phyloP scores from a whole-genome alignment of 2,888 invertebrate genomes.

The Trichopria drosophilae region DNA sequence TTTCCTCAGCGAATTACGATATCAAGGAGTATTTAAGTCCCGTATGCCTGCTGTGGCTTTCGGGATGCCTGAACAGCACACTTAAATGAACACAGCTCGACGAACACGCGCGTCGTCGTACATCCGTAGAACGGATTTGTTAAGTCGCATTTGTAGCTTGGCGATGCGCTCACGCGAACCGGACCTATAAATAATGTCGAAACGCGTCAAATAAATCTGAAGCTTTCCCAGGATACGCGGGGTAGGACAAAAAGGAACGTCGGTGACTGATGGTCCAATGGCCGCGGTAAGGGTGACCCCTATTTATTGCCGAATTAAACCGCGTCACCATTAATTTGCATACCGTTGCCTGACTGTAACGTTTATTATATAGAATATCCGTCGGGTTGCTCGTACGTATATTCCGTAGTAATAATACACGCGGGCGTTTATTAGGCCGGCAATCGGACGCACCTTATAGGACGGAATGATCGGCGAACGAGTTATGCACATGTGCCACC shows the following conservation, averaged over 20 bases:
- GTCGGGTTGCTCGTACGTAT: too few species aligned
- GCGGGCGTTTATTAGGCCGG: too few species aligned
- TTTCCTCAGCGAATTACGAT: constrained; percentile 28
- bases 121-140: constrained; percentile 37
- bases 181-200: constrained; percentile 58
- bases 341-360: constrained; percentile 47
- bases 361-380: too few species aligned
- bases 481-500: too few species aligned
- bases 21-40: constrained; percentile 30
- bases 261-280: constrained; percentile 54
- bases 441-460: too few species aligned
- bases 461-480: too few species aligned
- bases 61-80: too few species aligned
- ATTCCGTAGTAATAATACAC: too few species aligned
- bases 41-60: too few species aligned
- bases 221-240: constrained; percentile 54
- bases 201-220: constrained; percentile 57
- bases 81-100: too few species aligned
- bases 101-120: not conserved
- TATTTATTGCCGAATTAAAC: constrained; percentile 60
- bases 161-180: constrained; percentile 44
- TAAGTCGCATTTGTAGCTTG: constrained; percentile 38
- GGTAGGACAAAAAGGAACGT: constrained; percentile 45
- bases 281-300: constrained; percentile 53
- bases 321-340: constrained; percentile 59